These are phyloP conservation scores for Aphidoletes aphidimyza DNA, from an alignment of 2,888 invertebrate species.

Conservation along the genomic window DNA sequence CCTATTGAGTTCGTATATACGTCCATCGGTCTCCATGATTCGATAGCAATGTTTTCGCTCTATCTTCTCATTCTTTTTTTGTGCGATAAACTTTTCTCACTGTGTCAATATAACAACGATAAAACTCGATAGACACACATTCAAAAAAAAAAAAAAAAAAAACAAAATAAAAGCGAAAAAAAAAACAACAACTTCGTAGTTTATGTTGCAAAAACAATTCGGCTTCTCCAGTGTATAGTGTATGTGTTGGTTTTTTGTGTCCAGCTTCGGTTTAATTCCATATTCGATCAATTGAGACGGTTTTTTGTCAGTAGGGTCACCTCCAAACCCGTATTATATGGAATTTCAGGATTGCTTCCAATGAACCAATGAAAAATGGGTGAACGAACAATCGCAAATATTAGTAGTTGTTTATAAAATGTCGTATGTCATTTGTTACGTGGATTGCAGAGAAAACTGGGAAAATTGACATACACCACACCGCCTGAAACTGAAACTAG, in stretches of 20 bases:
- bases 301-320: background rate
- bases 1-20: constrained; percentile 11
- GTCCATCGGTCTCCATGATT: background rate
- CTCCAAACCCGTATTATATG: constrained; percentile 9
- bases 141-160: background rate
- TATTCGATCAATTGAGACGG: constrained; percentile 13
- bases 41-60: background rate
- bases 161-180: background rate
- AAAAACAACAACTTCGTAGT: constrained; percentile 8
- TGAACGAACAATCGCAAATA: background rate
- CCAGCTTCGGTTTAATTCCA: background rate
- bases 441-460: background rate
- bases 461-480: constrained; percentile 7
- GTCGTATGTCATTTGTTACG: constrained; percentile 46
- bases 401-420: constrained; percentile 45
- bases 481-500: background rate
- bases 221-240: background rate
- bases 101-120: constrained; percentile 40
- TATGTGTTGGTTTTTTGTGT: background rate
- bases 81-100: constrained; percentile 38
- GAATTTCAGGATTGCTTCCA: background rate
- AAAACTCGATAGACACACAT: constrained; percentile 1
- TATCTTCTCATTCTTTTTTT: background rate
- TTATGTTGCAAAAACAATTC: constrained; percentile 34
- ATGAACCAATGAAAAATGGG: constrained; percentile 16